Evolutionary conservation across 2,888 invertebrate species (phyloP), one percentile per base, ranked within the genome.

Genomic region (Melikaiella ostensackeni): DNA sequence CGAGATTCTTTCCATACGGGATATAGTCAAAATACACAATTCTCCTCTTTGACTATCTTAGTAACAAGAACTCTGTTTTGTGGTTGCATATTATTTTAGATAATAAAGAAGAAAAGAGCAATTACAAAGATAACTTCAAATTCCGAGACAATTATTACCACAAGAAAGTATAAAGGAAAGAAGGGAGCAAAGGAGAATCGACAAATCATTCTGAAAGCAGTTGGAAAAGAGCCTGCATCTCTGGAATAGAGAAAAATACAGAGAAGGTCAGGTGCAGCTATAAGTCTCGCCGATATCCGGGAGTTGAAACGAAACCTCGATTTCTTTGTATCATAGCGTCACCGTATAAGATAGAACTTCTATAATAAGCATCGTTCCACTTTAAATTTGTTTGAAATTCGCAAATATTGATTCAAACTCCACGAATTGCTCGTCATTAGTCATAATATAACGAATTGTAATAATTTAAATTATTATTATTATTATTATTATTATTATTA

Each of bases 261-360:
- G 70, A 50, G 30, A 70, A 70, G 70, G 50, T 70, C 70, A 70
- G 70, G 50, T 70, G 30, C 50, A 30, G 30, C 46, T 70, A 70
- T 70, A 70, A 70, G 70, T 70, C 70, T 70, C 70, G 81, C 77
- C 80, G 82, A 84, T 82, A 84, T 84, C 83, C 82, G 77, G 79
- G 77, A 81, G 77, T 78, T 62, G 78, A 74, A 82, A 80, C 80
- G 74, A 80, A 80, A 79, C 76, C 81, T 77, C 80, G 81, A 81
- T 82, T 81, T 79, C 79, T 81, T 83, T 83, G 81, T 81, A 83
- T 84, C 79, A 78, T 79, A 80, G 79, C 79, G 79, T 84, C 82
- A 80, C 82, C 77, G 78, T 79, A 78, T 81, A 81, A n/a, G 33
- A 11, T 27, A 59, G 24, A 27, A 59, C 21, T 35, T 21, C 35